These are phyloP conservation scores for Vollenhovia emeryi DNA, from an alignment of 1,140 invertebrate species.

Conservation along the genomic window DNA sequence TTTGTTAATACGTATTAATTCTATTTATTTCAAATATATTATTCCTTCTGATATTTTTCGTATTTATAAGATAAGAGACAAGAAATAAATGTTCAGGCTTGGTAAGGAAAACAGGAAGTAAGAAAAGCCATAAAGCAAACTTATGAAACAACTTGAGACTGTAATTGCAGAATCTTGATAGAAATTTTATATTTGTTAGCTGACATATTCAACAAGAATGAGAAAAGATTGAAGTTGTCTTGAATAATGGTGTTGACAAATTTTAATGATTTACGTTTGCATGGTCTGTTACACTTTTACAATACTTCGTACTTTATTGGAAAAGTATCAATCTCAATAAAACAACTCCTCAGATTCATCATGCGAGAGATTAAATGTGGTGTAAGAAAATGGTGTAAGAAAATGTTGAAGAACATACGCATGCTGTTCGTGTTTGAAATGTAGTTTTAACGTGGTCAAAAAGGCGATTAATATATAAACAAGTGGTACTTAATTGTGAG, in stretches of 20 bases:
- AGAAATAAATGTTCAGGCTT: not conserved
- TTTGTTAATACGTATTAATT: not conserved
- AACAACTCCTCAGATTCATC: constrained; percentile 24
- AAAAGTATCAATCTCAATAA: constrained; percentile 13
- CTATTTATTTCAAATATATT: not conserved
- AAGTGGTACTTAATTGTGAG: not conserved
- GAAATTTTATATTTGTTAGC: not conserved
- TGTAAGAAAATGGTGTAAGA: not conserved
- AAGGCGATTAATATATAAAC: not conserved
- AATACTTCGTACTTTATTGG: constrained; percentile 7
- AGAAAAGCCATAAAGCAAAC: not conserved
- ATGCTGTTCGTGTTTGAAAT: not conserved
- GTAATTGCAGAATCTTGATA: not conserved
- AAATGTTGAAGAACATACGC: not conserved
- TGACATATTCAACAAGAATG: not conserved
- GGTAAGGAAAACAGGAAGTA: not conserved
- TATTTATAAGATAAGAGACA: not conserved
- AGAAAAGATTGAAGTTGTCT: not conserved
- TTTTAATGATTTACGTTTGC: constrained; percentile 16
- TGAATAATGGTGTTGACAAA: not conserved
- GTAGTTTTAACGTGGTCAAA: not conserved
- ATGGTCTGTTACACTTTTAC: not conserved
- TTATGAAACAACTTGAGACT: not conserved
- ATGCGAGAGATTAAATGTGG: not conserved
- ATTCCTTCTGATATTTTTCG: not conserved